Evolutionary conservation across 2,113 vertebrate species (phyloP), one percentile per base, ranked within the genome.

Genomic region (Catharus bicknelli): DNA sequence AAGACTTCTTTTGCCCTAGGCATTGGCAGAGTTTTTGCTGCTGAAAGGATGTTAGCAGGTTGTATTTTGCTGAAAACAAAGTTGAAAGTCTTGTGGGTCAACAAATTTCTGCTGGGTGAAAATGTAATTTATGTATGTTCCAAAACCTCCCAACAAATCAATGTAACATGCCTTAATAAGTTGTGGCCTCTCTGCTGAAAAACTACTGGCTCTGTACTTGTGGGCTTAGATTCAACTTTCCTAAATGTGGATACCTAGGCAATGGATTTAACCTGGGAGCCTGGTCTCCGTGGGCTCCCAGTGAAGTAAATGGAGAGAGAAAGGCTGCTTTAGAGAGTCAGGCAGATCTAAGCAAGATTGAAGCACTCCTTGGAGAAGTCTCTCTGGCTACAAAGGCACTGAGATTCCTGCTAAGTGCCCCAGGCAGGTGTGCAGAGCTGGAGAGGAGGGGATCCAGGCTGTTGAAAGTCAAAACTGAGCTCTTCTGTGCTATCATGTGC

Each of bases 91-190:
- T 20, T 17, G 3, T 40, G 29, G 16, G 16, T 86, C 69, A 78
- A 69, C 21, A 90, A 25, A 75, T 54, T 86, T 67, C 19, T 72
- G 5, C 55, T 67, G 29, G 3, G 11, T 27, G 5, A 78, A 83
- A 62, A n/a, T 32, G 3, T 16, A 48, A 55, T 21, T 57, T 17
- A 53, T 36, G 13, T 45, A 16, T 13, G 12, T 30, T 66, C 7
- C 51, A 63, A 67, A n/a, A 19, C 4, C 0, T 0, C 4, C 7
- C 9, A 21, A 51, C 3, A 2, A 77, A 42, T 63, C 43, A 74
- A 8, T 21, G 21, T 12, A 81, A 9, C 11, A 57, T 55, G 4
- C 14, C 50, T 66, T 67, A 70, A 20, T 40, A 63, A 83, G 13
- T 67, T 75, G 53, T 13, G 15, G 5, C 9, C 7, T 78, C 25